Base-by-base conservation (phyloP, 2,797 vertebrate genomes). In the Coccyzus lansbergi region DNA sequence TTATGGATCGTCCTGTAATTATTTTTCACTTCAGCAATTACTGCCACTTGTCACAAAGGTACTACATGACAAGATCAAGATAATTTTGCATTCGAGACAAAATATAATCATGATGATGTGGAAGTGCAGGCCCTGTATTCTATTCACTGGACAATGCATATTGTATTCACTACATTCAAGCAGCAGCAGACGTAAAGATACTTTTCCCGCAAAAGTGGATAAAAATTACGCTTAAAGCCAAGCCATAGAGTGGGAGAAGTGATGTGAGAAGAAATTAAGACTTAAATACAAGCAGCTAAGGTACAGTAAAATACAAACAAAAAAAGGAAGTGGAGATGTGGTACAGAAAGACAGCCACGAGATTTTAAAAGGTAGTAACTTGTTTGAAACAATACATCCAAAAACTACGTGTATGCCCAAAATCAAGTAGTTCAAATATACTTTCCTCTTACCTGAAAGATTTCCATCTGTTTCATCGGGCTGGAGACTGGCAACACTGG, bases 401-500 rank as follows among this genome's bases (percentile, higher is more conserved):
- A 82, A 81, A 68, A 89, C 8, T n/a, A 15, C 3, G 5, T 12
- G 7, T 38, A 36, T 20, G 9, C 33, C 53, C 38, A 62, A 8
- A 25, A 75, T 25, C 7, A 72, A 86, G 25, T 26, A 31, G 15
- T 53, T 34, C 6, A 72, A 83, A 63, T 26, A 34, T 0, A 31
- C 21, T 84, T 86, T 71, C 53, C 75, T 88, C 97, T 93, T 98
- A 99, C 99, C 99, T 97, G 98, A 98, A n/a, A 98, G 96, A 97
- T 98, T 99, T 94, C 99, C 98, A 98, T 99, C 99, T 0, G 96
- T 98, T 95, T 99, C 99, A 84, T 99, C 99, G 6, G 99, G 72
- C 81, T 98, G 99, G 92, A 99, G 97, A 96, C 99, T 99, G 95
- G 98, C 98, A 86, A 99, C 97, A 52, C 99, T 99, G 29, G 99